A percentile compares a stretch with the other conserved stretches of the same genome.
Evolutionary conservation across 2,113 vertebrate genomes (phyloP).

Genomic region (Pluvialis apricaria): DNA sequence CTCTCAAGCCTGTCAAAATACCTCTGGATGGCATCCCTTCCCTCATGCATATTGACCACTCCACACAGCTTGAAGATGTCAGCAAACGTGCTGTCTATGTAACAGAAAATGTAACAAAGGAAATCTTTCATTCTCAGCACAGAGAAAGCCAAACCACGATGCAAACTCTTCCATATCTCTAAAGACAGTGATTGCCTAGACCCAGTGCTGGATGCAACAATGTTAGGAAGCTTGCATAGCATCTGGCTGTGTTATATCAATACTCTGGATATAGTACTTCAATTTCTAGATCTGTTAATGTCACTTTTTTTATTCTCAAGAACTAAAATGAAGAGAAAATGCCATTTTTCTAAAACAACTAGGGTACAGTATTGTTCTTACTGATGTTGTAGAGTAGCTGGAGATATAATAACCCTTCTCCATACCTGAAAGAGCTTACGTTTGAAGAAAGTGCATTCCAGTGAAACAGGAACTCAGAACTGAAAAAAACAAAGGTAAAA

Average conservation of each 20-base stretch:
- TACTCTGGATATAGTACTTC: background rate
- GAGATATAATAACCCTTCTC: background rate
- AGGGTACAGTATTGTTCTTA: background rate
- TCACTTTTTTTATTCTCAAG: background rate
- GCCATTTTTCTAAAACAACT: background rate
- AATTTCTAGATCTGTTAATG: background rate
- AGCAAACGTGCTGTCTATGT: background rate
- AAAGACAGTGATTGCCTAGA: background rate
- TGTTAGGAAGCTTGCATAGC: background rate
- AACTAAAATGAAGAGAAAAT: background rate
- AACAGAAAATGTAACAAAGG: background rate
- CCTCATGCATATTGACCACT: no score
- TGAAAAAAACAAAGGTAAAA: background rate
- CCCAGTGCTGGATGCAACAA: background rate
- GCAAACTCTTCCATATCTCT: background rate
- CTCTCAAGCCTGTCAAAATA: no score
- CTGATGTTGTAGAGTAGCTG: background rate
- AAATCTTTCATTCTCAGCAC: background rate
- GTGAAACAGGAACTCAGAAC: background rate
- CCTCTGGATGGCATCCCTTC: no score
- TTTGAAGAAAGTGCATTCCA: background rate
- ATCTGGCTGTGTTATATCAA: background rate
- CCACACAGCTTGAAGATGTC: no score
- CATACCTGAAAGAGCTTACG: background rate
- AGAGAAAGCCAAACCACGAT: background rate